A percentile compares a stretch with the other conserved stretches of the same genome.
phyloP scores from a whole-genome alignment of 2,888 invertebrate genomes.

The Nephrotoma guestfalica region DNA sequence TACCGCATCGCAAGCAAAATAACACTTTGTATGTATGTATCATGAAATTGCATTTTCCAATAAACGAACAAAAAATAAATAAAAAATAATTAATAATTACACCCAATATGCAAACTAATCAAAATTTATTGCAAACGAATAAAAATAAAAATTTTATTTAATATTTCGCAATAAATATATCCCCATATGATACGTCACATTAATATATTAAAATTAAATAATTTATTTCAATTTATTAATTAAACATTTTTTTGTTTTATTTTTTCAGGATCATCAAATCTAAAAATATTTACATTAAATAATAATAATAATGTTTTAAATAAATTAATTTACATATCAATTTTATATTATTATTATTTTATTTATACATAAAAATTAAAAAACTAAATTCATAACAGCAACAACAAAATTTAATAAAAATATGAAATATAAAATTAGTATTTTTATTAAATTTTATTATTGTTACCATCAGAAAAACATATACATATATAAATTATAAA shows the following conservation, averaged over 20 bases:
- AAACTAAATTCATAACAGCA: neutral
- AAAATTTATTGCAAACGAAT: neutral
- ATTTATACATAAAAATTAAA: conserved; percentile 1
- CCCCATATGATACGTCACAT: neutral
- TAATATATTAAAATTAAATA: neutral
- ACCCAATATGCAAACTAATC: neutral
- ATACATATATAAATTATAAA: neutral
- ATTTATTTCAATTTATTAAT: neutral
- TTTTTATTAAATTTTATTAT: neutral
- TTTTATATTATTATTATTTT: conserved; percentile 1
- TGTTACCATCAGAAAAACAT: neutral
- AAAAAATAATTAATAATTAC: neutral
- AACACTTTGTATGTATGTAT: neutral
- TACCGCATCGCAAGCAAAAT: neutral
- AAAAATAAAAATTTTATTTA: neutral
- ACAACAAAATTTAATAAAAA: neutral
- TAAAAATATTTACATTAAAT: neutral
- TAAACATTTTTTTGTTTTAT: neutral
- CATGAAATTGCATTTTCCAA: neutral
- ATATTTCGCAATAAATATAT: neutral
- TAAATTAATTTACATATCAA: neutral
- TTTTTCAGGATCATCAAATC: conserved; percentile 1
- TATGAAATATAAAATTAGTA: neutral
- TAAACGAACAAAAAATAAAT: neutral
- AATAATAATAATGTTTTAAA: neutral